A percentile compares a stretch with the other conserved stretches of the same genome.
These are phyloP conservation scores for Sphecodes monilicornis DNA, from an alignment of 2,888 invertebrate genomes.

Conservation along the genomic window DNA sequence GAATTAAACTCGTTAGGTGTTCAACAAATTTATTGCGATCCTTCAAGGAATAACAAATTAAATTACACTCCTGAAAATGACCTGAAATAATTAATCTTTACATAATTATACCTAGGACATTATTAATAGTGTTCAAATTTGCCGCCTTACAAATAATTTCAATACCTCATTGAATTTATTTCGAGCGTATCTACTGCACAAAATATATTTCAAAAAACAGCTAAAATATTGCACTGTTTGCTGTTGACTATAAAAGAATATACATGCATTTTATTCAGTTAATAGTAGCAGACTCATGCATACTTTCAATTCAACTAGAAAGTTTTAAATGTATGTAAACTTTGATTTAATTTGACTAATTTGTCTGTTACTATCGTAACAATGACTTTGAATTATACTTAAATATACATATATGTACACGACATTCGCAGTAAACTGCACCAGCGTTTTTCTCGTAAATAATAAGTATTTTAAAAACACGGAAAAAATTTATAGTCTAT, in stretches of 20 bases:
- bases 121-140: neutral
- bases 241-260: neutral
- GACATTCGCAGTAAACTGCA: too few species aligned
- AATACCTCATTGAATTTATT: neutral
- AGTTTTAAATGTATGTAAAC: too few species aligned
- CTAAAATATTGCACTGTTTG: neutral
- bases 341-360: too few species aligned
- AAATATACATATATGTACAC: too few species aligned
- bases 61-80: constrained; percentile 43
- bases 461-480: too few species aligned
- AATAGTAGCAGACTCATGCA: neutral
- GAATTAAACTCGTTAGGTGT: neutral
- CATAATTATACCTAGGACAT: neutral
- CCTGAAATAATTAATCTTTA: constrained; percentile 15
- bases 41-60: neutral
- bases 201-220: neutral
- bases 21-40: constrained; percentile 33
- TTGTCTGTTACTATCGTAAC: too few species aligned
- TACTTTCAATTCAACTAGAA: neutral
- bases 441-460: too few species aligned
- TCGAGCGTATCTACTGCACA: neutral
- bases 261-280: neutral
- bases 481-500: too few species aligned
- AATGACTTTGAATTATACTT: too few species aligned
- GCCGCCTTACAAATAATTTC: neutral